Conservation (phyloP, 2,113 vertebrate genomes). For the Heptranchias perlo region DNA sequence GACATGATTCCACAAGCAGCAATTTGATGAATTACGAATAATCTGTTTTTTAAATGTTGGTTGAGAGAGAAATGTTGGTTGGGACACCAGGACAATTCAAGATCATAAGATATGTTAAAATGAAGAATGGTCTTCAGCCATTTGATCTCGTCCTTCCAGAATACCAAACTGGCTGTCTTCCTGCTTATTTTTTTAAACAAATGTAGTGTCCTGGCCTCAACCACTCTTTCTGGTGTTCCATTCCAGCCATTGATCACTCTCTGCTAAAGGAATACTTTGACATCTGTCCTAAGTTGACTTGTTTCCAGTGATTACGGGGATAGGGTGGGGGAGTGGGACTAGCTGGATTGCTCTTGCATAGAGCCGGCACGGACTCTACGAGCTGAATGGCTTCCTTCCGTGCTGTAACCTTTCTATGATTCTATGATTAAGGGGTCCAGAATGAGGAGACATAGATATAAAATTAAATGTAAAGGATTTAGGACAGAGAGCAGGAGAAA, state of each 20-base stretch:
- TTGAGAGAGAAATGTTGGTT: neutral
- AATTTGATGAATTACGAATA: neutral
- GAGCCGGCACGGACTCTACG: no score
- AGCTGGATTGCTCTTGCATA: no score
- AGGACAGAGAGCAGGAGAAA: neutral
- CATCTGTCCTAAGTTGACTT: neutral
- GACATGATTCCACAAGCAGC: neutral
- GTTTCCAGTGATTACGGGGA: neutral
- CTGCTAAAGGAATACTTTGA: neutral
- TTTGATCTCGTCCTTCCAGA: neutral
- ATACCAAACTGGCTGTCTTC: neutral
- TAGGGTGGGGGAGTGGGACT: no score
- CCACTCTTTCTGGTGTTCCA: neutral
- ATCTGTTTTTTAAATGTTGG: neutral
- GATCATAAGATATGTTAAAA: neutral
- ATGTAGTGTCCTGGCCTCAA: neutral
- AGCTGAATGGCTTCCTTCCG: no score
- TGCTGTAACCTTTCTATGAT: no score
- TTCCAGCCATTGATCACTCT: neutral
- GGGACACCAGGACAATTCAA: neutral
- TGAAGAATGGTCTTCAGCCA: neutral
- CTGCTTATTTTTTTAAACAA: neutral
- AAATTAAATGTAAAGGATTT: neutral
- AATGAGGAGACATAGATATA: neutral
- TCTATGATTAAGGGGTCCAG: neutral